A percentile compares a stretch with the other conserved stretches of the same genome.
These are phyloP conservation scores for Gymnodraco acuticeps DNA, from an alignment of 2,797 vertebrate species.

Conservation along the genomic window DNA sequence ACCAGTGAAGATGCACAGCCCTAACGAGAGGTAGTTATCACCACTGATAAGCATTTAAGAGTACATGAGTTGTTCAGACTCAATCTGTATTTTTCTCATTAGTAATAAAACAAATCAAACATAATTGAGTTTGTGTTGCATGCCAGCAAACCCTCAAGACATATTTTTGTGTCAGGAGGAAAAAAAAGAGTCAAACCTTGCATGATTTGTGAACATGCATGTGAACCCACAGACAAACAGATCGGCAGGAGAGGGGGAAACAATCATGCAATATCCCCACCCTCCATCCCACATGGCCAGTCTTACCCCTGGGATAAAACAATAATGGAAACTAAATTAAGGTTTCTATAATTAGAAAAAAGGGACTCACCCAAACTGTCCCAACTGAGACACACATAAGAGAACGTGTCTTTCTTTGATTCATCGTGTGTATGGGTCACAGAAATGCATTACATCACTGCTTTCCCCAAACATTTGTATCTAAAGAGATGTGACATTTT, in stretches of 20 bases:
- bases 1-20: too few species aligned
- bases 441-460: conserved; percentile 1
- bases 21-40: too few species aligned
- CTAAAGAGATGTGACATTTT: conserved; percentile 59
- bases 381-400: background rate
- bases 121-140: too few species aligned
- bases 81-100: too few species aligned
- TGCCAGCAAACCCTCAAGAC: background rate
- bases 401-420: background rate
- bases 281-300: background rate
- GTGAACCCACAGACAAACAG: background rate
- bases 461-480: conserved; percentile 5
- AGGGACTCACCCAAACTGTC: background rate
- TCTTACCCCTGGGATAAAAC: background rate
- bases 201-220: background rate
- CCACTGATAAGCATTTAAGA: too few species aligned
- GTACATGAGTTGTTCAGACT: too few species aligned
- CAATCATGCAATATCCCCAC: background rate
- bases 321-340: background rate
- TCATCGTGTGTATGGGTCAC: background rate
- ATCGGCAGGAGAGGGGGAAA: too few species aligned
- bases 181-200: background rate
- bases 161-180: background rate
- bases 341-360: background rate
- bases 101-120: too few species aligned